A percentile compares a stretch with the other conserved stretches of the same genome.
These are phyloP conservation scores for Halisarca cf. caerulea DNA, from an alignment of 37 sponge, comb jelly and placozoan genomes.

Conservation along the genomic window DNA sequence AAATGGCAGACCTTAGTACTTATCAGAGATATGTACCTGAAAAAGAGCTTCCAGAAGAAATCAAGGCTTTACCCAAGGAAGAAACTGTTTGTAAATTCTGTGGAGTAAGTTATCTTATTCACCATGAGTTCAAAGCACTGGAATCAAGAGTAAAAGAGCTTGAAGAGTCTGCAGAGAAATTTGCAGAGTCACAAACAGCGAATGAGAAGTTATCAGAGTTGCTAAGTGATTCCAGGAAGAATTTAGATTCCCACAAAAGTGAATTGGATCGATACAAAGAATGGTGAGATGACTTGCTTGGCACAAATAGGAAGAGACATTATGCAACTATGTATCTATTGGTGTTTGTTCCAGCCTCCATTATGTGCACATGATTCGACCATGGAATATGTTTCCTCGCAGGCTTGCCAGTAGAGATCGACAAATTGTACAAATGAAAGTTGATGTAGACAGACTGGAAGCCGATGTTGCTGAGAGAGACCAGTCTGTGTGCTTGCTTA, in stretches of 20 bases:
- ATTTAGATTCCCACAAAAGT: not conserved
- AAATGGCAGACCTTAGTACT: constrained; percentile 1
- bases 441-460: too few species aligned
- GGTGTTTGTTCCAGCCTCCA: too few species aligned
- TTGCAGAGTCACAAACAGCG: not conserved
- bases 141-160: constrained; percentile 41
- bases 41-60: constrained; percentile 65
- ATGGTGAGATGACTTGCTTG: not conserved
- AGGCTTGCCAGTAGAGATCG: too few species aligned
- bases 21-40: constrained; percentile 32
- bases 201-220: not conserved
- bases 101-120: constrained; percentile 85
- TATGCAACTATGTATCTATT: too few species aligned
- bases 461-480: too few species aligned
- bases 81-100: constrained; percentile 85
- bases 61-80: constrained; percentile 49
- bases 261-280: not conserved
- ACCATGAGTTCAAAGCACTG: constrained; percentile 76
- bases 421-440: too few species aligned
- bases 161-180: constrained; percentile 10
- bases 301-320: too few species aligned
- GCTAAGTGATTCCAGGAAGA: not conserved
- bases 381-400: too few species aligned
- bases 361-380: too few species aligned
- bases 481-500: too few species aligned